Base-by-base conservation (phyloP, 1,140 invertebrate genomes). In the Helicorthomorpha holstii region DNA sequence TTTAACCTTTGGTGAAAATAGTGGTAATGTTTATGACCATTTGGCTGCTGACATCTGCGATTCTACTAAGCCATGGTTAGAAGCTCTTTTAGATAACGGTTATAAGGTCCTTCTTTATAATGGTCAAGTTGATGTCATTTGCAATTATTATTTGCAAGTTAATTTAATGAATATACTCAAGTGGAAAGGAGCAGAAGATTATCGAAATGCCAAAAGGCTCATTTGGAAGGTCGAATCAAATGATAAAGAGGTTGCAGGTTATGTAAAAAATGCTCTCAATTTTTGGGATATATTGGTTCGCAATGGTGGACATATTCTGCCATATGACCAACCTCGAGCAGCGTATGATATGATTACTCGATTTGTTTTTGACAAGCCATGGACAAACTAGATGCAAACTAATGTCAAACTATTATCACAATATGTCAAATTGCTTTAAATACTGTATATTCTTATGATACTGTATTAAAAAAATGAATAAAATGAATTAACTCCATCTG, bases 221-320 rank as follows among this genome's bases (percentile, higher is more conserved):
- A 26, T 43, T 3, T 56, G 56, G 56, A 41, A 21, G 25, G 48
- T 56, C 38, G 12, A 41, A 19, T 19, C 38, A 41, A 19, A 41
- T n/a, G 47, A 51, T n/a, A 43, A 38, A 1, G 54, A 56, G 44
- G 49, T 56, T 38, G 49, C 50, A 23, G 54, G 54, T 7, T 57
- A 53, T 27, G 48, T 42, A 3, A 51, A 55, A 50, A 23, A 24
- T 27, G 27, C 44, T 12, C 16, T 27, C 1, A 51, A 48, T 29
- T 52, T 55, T n/a, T 38, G 43, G 51, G 38, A 49, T 7, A n/a
- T 52, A 48, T 2, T 21, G 3, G 29, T 87, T 1, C 71, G 83
- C 48, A 78, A 83, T 69, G 84, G 83, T 25, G 86, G 87, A 0
- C 86, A 91, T 56, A 85, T 88, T 76, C 78, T 85, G 19, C 84